phyloP scores from a whole-genome alignment of 2,888 invertebrate genomes.

The Malthinus seriepunctatus region DNA sequence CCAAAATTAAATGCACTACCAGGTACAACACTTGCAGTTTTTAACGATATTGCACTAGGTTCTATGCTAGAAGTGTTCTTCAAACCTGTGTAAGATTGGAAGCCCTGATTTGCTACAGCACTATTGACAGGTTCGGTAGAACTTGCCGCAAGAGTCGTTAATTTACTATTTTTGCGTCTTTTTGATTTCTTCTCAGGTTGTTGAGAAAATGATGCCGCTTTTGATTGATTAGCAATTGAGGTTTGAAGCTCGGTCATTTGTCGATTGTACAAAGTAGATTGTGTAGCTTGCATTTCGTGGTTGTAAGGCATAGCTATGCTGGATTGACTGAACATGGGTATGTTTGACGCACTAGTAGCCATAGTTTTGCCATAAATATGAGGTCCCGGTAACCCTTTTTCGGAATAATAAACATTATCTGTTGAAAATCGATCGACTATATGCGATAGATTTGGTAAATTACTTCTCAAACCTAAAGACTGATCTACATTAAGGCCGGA shows the following conservation, averaged over 20 bases:
- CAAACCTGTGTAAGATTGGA: slow-evolving; percentile 63
- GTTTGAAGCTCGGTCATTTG: slow-evolving; percentile 46
- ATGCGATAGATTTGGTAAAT: slow-evolving; percentile 62
- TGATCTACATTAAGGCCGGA: slow-evolving; percentile 58
- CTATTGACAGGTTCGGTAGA: slow-evolving; percentile 25
- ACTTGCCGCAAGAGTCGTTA: slow-evolving; percentile 19
- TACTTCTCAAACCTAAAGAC: slow-evolving; percentile 55
- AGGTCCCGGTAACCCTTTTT: slow-evolving; percentile 45
- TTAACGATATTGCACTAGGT: slow-evolving; percentile 62
- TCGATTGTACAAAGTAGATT: slow-evolving; percentile 43
- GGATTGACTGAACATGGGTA: slow-evolving; percentile 51
- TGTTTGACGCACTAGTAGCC: slow-evolving; percentile 41
- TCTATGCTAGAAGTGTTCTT: slow-evolving; percentile 52
- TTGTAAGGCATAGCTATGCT: slow-evolving; percentile 46
- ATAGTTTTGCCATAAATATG: slow-evolving; percentile 50
- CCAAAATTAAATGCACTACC: slow-evolving; percentile 87
- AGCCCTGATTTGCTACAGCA: slow-evolving; percentile 53
- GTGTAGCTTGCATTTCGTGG: slow-evolving; percentile 43
- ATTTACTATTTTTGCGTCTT: slow-evolving; percentile 41
- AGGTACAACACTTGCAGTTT: slow-evolving; percentile 74
- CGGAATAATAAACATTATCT: slow-evolving; percentile 58
- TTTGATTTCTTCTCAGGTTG: slow-evolving; percentile 45
- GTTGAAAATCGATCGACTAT: slow-evolving; percentile 64
- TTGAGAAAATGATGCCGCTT: slow-evolving; percentile 19
- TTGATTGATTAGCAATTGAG: slow-evolving; percentile 24